Base-by-base conservation (phyloP, 1,140 invertebrate species). In the Aphis craccivora region DNA sequence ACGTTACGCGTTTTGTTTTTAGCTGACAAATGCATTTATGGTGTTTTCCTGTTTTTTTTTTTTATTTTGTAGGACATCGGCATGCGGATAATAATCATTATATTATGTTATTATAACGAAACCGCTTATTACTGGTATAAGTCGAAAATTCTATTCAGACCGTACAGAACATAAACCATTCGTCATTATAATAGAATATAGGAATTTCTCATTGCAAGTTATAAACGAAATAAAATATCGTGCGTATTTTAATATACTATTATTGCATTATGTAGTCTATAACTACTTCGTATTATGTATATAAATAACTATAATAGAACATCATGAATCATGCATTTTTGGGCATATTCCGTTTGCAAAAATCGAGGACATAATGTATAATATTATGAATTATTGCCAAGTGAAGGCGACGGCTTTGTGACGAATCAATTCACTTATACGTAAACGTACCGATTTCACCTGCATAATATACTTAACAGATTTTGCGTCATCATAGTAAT, bases 1-100 rank as follows among this genome's bases (percentile, higher is more conserved):
- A 76, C n/a, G 60, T 76, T n/a, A n/a, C 60, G 60, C 60, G 30
- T 76, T 76, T 76, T 76, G 60, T 76, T 76, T 76, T n/a, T 76
- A 76, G n/a, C 60, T 76, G 60, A 76, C 60, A 76, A 76, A 76
- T 76, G 60, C 5, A 76, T 76, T n/a, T n/a, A 67, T n/a, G 30
- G 60, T 35, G n/a, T 76, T 76, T 76, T n/a, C 14, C 14, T n/a
- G 60, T 7, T 67, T 67, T 60, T 67, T 60, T 60, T 60, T 67
- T 76, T 67, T n/a, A n/a, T 67, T 76, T 76, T 76, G 14, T 76
- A 76, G 60, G 60, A 76, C 30, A 76, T 76, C 18, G 30, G n/a
- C 60, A 14, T n/a, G 60, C n/a, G n/a, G 60, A 76, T n/a, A 14
- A 76, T 76, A 67, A n/a, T 67, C 14, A 76, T 76, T n/a, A 76